phyloP scores from a whole-genome alignment of 2,888 invertebrate genomes.

The Phlogophora meticulosa region DNA sequence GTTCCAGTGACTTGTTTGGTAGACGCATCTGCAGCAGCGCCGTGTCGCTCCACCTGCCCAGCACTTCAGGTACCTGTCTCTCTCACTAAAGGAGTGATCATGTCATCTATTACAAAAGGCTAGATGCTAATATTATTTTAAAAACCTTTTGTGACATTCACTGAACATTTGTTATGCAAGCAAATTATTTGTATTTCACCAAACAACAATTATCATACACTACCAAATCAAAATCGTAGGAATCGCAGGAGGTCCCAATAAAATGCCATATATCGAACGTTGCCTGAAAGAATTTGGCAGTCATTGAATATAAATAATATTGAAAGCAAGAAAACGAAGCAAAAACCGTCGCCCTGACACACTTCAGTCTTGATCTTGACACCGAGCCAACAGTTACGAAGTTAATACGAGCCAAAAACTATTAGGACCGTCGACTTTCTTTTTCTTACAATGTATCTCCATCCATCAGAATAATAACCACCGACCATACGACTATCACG shows the following conservation, averaged over 20 bases:
- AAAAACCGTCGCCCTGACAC: slow-evolving; percentile 27
- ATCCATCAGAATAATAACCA: too few relatives aligned
- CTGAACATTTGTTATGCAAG: too few relatives aligned
- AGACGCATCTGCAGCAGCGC: slow-evolving; percentile 80
- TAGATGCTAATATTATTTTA: too few relatives aligned
- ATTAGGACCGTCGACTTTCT: neutral
- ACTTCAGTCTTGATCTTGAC: slow-evolving; percentile 30
- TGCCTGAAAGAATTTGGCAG: slow-evolving; percentile 5
- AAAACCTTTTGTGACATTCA: too few relatives aligned
- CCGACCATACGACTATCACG: neutral
- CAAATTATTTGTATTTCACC: too few relatives aligned
- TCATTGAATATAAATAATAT: too few relatives aligned
- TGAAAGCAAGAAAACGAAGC: slow-evolving; percentile 5
- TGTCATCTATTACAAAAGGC: too few relatives aligned
- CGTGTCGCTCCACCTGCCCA: slow-evolving; percentile 82
- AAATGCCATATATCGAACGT: neutral
- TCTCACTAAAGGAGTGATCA: too few relatives aligned
- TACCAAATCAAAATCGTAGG: neutral
- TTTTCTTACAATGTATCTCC: neutral
- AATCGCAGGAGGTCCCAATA: neutral
- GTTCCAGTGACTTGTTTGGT: slow-evolving; percentile 76
- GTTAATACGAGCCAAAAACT: slow-evolving; percentile 6
- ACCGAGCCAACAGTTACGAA: slow-evolving; percentile 39
- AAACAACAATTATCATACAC: too few relatives aligned
- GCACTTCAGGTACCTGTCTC: slow-evolving; percentile 79